A percentile compares a stretch with the other conserved stretches of the same genome.
phyloP scores from a whole-genome alignment of 2,888 invertebrate species.

The Serrognathus titanus region DNA sequence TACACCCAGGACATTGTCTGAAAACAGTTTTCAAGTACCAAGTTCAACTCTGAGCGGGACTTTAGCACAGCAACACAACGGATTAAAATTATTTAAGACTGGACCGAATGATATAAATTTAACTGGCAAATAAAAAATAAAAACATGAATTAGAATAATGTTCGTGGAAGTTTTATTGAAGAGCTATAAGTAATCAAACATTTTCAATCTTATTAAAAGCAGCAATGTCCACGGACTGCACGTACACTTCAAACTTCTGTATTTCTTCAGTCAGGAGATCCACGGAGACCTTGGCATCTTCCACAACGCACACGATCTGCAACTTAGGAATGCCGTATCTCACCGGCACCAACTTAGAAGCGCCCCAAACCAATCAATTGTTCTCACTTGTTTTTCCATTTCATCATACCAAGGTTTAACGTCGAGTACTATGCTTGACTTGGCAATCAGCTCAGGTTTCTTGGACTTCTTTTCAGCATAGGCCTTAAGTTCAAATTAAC shows the following conservation, averaged over 20 bases:
- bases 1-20: conserved; percentile 24
- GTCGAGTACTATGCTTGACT: conserved; percentile 91
- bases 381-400: conserved; percentile 80
- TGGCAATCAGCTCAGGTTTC: conserved; percentile 91
- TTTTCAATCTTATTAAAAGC: conserved; percentile 96
- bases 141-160: background rate
- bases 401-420: conserved; percentile 98
- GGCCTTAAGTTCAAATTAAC: conserved; percentile 84
- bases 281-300: conserved; percentile 94
- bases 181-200: background rate
- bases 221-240: conserved; percentile 96
- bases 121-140: background rate
- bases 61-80: conserved; percentile 15
- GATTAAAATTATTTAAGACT: conserved; percentile 23
- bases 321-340: conserved; percentile 95
- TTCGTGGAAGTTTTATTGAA: background rate
- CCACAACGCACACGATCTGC: conserved; percentile 92
- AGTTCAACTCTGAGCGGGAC: conserved; percentile 5
- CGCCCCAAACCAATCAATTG: conserved; percentile 91
- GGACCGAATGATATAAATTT: conserved; percentile 3
- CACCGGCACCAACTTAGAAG: conserved; percentile 89
- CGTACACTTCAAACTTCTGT: conserved; percentile 85
- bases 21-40: conserved; percentile 26
- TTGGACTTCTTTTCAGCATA: conserved; percentile 94
- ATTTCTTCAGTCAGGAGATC: conserved; percentile 86